phyloP scores from a whole-genome alignment of 2,113 vertebrate species.

The Pagrus major region DNA sequence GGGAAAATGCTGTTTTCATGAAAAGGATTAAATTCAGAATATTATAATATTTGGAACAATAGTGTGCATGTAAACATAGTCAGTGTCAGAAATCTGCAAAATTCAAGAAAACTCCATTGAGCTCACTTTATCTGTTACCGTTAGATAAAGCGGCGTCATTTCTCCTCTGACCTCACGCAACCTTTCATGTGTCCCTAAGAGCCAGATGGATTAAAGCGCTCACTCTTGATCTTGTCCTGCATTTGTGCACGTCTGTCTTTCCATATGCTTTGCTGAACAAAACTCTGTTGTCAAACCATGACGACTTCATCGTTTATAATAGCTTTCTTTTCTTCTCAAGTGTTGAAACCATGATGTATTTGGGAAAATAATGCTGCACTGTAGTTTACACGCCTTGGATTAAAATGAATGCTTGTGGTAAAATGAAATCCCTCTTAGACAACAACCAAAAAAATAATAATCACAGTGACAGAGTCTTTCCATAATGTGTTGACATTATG shows the following conservation, averaged over 20 bases:
- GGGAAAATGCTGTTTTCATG: no score
- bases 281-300: background rate
- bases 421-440: conserved; percentile 12
- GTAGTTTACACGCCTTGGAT: background rate
- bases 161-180: background rate
- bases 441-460: conserved; percentile 18
- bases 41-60: no score
- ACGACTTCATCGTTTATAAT: background rate
- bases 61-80: no score
- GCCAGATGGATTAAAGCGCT: conserved; percentile 12
- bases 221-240: conserved; percentile 9
- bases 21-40: no score
- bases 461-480: conserved; percentile 23
- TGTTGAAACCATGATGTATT: background rate
- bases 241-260: background rate
- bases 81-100: background rate
- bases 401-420: background rate
- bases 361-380: background rate
- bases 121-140: background rate
- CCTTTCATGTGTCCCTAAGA: conserved; percentile 1
- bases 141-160: background rate
- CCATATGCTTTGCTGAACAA: background rate
- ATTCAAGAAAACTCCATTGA: background rate
- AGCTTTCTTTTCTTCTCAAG: background rate
- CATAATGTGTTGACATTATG: conserved; percentile 40